These are phyloP conservation scores for Mimachlamys varia DNA, from an alignment of 2,888 invertebrate genomes.

Conservation along the genomic window DNA sequence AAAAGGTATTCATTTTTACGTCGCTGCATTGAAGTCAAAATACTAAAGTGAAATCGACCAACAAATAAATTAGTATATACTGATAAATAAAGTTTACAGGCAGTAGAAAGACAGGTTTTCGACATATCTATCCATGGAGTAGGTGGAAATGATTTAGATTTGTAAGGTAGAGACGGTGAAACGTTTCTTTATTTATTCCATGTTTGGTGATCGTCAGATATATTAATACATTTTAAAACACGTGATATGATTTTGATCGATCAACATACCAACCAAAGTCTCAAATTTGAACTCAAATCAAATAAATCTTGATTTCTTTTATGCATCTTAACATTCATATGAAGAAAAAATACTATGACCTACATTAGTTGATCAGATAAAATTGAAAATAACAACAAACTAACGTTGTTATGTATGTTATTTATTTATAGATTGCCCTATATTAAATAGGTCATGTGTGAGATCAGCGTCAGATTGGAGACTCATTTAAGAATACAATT, in stretches of 20 bases:
- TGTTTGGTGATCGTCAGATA: too few relatives aligned
- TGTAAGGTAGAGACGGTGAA: too few relatives aligned
- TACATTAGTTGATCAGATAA: background rate
- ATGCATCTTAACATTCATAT: background rate
- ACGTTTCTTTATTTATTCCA: too few relatives aligned
- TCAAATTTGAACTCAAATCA: background rate
- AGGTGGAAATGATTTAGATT: too few relatives aligned
- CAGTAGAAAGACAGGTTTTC: too few relatives aligned
- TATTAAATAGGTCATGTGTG: background rate
- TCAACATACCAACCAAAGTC: background rate
- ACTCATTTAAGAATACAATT: background rate
- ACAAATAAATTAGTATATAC: too few relatives aligned
- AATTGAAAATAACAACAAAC: conserved; percentile 24
- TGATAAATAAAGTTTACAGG: too few relatives aligned
- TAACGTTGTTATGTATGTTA: background rate
- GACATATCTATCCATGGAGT: too few relatives aligned
- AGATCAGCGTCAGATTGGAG: background rate
- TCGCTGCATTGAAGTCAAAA: too few relatives aligned
- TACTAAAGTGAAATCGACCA: too few relatives aligned
- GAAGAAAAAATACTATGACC: conserved; percentile 9
- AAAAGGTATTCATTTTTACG: too few relatives aligned
- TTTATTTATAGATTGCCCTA: conserved; percentile 16
- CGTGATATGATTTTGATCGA: background rate
- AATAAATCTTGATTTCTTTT: background rate
- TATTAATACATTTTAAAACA: background rate